These are phyloP conservation scores for Albula goreensis DNA, from an alignment of 2,113 vertebrate species.

Conservation along the genomic window DNA sequence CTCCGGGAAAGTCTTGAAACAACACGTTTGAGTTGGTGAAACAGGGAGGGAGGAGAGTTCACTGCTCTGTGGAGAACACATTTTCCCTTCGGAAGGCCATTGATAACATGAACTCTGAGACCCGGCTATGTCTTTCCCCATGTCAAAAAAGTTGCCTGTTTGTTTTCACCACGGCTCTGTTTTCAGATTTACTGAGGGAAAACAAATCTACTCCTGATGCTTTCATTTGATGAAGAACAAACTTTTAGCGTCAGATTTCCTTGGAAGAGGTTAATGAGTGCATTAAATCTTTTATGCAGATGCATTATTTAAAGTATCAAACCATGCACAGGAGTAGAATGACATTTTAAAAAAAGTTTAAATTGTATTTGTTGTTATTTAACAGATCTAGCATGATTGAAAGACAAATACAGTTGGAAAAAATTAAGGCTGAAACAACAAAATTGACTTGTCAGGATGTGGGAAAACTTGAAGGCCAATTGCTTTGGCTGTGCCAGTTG, in stretches of 20 bases:
- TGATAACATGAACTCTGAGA: constrained; percentile 22
- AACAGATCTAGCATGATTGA: neutral
- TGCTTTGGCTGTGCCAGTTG: neutral
- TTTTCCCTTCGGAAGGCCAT: neutral
- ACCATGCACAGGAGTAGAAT: neutral
- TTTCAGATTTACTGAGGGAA: neutral
- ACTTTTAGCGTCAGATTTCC: neutral
- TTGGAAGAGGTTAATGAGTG: constrained; percentile 2
- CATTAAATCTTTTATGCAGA: neutral
- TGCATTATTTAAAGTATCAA: neutral
- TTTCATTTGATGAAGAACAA: neutral
- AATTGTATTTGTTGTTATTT: neutral
- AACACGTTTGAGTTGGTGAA: constrained; percentile 49
- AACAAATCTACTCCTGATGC: neutral
- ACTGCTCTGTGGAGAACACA: neutral
- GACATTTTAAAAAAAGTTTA: neutral
- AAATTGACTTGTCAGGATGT: neutral
- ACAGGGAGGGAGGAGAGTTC: constrained; percentile 29
- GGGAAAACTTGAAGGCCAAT: neutral
- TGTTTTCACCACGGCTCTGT: neutral
- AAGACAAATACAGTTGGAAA: neutral
- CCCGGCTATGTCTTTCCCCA: neutral
- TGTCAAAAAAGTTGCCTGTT: constrained; percentile 4
- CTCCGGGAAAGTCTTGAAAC: constrained; percentile 63
- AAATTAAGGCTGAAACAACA: neutral